These are phyloP conservation scores for Eumerus sabulonum DNA, from an alignment of 2,888 invertebrate species.

Conservation along the genomic window DNA sequence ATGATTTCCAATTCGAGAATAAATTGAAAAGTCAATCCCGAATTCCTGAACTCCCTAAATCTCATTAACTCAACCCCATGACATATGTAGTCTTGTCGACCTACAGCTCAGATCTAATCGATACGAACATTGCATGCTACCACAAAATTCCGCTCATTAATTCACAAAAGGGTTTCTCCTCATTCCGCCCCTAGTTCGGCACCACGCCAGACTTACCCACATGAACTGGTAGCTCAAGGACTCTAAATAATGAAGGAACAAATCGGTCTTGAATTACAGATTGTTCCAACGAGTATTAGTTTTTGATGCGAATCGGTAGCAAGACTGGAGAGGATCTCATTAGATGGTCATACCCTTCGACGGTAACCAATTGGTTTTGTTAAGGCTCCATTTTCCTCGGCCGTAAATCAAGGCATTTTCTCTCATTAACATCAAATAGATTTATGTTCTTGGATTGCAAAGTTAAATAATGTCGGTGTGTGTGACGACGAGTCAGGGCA, in stretches of 20 bases:
- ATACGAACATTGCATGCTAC: constrained; percentile 17
- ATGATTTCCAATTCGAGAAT: no score
- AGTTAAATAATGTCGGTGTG: constrained; percentile 8
- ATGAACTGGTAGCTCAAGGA: neutral
- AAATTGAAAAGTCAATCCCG: no score
- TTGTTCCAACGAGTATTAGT: constrained; percentile 10
- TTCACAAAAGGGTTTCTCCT: constrained; percentile 22
- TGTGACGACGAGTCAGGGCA: neutral
- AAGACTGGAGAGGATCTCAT: no score
- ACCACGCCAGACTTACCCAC: neutral
- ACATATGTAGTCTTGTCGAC: constrained; percentile 2
- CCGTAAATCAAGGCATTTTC: neutral
- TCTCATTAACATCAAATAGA: constrained; percentile 40
- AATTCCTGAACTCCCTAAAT: no score
- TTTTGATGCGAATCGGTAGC: constrained; percentile 1
- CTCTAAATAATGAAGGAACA: constrained; percentile 15
- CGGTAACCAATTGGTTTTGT: constrained; percentile 3
- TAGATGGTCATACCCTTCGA: no score
- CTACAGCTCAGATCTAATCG: constrained; percentile 3
- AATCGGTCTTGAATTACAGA: constrained; percentile 20
- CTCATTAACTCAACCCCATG: no score
- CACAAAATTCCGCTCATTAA: constrained; percentile 30
- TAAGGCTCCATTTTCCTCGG: neutral
- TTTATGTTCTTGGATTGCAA: constrained; percentile 2
- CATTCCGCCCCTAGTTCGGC: constrained; percentile 9